Evolutionary conservation across 2,888 invertebrate species (phyloP), one percentile per base, ranked within the genome.

Genomic region (Melinaea marsaeus): DNA sequence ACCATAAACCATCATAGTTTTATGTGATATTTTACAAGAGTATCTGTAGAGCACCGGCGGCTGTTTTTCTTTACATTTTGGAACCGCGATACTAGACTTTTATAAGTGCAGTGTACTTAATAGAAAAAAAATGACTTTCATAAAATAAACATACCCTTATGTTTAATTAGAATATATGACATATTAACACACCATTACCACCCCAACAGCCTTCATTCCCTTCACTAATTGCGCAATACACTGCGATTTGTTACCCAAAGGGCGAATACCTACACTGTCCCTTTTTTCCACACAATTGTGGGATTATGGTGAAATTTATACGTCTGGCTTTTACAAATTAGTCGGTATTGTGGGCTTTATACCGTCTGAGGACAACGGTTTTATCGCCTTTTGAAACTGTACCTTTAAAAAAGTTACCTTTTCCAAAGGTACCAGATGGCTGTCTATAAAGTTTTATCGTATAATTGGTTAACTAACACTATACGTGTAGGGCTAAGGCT

Each of bases 281-380:
- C 86, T 87, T 87, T 88, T 85, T 79, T 85, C 81, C 83, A 80
- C 83, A 86, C 86, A 85, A 84, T 85, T 80, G 85, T 76, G 78
- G 88, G 88, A 87, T 89, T 89, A 89, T 79, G 79, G 78, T 73
- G 69, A 80, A 89, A 90, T 89, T 90, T 88, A 90, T 89, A 82
- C 74, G 89, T 89, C 89, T 89, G 88, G 86, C 86, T 86, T 87
- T 89, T 88, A 87, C 87, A 83, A 88, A 88, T 88, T 87, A 88
- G 83, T 83, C 75, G 72, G 72, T 74, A 76, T 78, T 78, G 75
- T 70, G 77, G 76, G 80, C 78, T 85, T 86, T 82, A 83, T 83
- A 76, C 78, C 75, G 79, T 79, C 81, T 83, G 82, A 81, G 81
- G 80, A 78, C 77, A 78, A 64, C 75, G 77, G 78, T 77, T 77